A percentile compares a stretch with the other conserved stretches of the same genome.
phyloP scores from a whole-genome alignment of 1,140 invertebrate genomes.

The Pogonomyrmex californicus region DNA sequence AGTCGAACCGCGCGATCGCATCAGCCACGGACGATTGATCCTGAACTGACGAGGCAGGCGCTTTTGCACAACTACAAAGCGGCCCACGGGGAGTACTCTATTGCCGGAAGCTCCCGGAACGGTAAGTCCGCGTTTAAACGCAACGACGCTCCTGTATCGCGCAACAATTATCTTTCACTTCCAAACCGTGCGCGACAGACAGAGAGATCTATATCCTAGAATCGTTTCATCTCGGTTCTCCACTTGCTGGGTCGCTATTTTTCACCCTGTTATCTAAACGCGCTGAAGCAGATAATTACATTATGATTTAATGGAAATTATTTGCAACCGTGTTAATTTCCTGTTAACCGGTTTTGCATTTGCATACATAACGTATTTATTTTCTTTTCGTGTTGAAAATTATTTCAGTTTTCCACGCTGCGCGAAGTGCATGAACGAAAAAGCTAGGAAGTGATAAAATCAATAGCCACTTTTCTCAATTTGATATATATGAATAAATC shows the following conservation, averaged over 20 bases:
- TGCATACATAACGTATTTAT: neutral
- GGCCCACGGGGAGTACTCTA: constrained; percentile 82
- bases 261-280: neutral
- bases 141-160: neutral
- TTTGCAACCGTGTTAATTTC: constrained; percentile 10
- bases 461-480: neutral
- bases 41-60: constrained; percentile 90
- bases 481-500: neutral
- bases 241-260: neutral
- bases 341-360: constrained; percentile 19
- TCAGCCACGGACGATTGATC: constrained; percentile 89
- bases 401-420: neutral
- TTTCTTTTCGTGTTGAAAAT: neutral
- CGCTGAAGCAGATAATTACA: neutral
- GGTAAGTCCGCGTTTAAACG: constrained; percentile 75
- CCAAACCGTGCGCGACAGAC: neutral
- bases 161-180: neutral
- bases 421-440: neutral
- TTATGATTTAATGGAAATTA: neutral
- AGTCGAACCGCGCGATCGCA: constrained; percentile 89
- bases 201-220: neutral
- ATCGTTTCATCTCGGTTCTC: neutral
- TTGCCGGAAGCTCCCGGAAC: constrained; percentile 80
- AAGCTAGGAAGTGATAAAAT: neutral
- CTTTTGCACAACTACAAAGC: constrained; percentile 87